Evolutionary conservation across 2,888 invertebrate genomes (phyloP).

Genomic region (Dyspetes luteomarginatus): DNA sequence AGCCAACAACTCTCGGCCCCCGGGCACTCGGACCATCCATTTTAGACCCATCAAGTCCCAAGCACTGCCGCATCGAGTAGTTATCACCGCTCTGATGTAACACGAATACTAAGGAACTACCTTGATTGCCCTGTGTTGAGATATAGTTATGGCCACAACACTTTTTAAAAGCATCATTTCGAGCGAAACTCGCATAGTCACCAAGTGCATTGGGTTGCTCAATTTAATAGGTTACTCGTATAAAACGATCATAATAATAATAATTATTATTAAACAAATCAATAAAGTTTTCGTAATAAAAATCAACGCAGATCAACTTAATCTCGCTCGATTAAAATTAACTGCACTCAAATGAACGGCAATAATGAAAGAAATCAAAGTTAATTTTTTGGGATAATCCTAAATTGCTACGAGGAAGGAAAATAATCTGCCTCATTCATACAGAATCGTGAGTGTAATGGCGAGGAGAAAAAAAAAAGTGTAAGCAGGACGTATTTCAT

Average conservation of each 20-base stretch:
- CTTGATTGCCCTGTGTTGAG: slow-evolving; percentile 53
- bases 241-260: neutral
- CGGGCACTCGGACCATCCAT: slow-evolving; percentile 69
- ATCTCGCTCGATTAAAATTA: no score
- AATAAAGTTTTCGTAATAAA: no score
- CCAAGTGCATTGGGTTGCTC: neutral
- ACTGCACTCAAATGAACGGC: no score
- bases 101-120: slow-evolving; percentile 65
- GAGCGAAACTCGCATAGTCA: neutral
- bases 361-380: no score
- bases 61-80: slow-evolving; percentile 65
- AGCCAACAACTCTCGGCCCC: slow-evolving; percentile 62
- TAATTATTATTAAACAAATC: no score
- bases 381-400: no score
- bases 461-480: neutral
- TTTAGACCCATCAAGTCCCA: slow-evolving; percentile 69
- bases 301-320: no score
- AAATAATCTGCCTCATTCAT: slow-evolving; percentile 1
- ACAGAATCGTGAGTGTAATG: neutral
- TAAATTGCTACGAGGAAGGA: neutral
- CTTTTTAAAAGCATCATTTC: slow-evolving; percentile 50
- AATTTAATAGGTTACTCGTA: neutral
- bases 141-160: slow-evolving; percentile 49
- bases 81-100: slow-evolving; percentile 69
- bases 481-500: slow-evolving; percentile 12